These are phyloP conservation scores for Callithrix jacchus DNA, from an alignment of 2,113 vertebrate species.

Conservation along the genomic window DNA sequence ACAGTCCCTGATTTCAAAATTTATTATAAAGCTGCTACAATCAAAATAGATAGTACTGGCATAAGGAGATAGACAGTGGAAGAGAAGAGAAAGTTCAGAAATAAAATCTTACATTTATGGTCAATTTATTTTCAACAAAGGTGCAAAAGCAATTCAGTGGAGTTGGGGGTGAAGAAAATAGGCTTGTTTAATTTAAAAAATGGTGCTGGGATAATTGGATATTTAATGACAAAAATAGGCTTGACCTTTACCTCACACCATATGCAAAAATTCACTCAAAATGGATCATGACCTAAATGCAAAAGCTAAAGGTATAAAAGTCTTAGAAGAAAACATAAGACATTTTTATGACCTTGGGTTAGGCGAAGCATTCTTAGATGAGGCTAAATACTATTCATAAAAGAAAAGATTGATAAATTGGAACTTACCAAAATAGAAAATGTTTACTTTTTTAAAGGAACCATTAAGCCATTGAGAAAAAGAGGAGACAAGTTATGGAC, in stretches of 20 bases:
- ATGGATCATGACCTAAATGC: background rate
- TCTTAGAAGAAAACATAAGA: background rate
- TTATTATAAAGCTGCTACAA: background rate
- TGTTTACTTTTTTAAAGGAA: conserved; percentile 14
- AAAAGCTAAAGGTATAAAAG: background rate
- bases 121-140: conserved; percentile 16
- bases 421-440: background rate
- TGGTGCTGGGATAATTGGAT: background rate
- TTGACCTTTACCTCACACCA: background rate
- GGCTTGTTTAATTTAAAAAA: background rate
- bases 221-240: background rate
- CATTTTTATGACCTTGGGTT: background rate
- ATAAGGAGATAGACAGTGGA: background rate
- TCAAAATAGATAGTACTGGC: background rate
- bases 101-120: background rate
- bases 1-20: background rate
- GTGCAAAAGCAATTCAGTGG: background rate
- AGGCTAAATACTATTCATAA: background rate
- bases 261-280: background rate
- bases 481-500: background rate
- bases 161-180: background rate
- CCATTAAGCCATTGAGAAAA: background rate
- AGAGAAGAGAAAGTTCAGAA: background rate
- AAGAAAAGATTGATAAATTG: background rate
- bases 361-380: background rate